Base-by-base conservation (phyloP, 2,113 vertebrate genomes). In the Verasper variegatus region DNA sequence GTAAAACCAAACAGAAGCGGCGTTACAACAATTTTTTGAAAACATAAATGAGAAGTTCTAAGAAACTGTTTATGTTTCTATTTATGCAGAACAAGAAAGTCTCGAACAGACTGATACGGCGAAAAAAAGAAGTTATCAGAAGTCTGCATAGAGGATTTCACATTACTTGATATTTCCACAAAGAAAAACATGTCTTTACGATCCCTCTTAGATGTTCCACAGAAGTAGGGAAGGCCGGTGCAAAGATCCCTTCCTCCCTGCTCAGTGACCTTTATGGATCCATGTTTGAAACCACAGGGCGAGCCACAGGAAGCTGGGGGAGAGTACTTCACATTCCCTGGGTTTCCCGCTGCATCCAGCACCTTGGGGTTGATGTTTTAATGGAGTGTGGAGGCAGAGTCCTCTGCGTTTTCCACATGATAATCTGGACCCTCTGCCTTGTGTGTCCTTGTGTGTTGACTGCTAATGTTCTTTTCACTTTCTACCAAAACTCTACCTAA, bases 281-380 rank as follows among this genome's bases (percentile, higher is more conserved):
- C 26, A 70, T 35, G 55, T 70, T 79, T 70, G 80, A 77, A 68
- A 62, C 78, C 74, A 60, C 76, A 76, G 55, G 63, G 78, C 59
- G 84, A 82, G 67, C 59, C 40, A 27, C 24, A 58, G 68, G 68
- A 23, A 13, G 62, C 69, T 7, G 47, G 11, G 12, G 40, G 40
- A 42, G 40, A 11, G 40, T 42, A 23, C 31, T 58, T 70, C 73
- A 81, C 35, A 26, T 84, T 85, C 68, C 55, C 55, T 68, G 70
- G 61, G 56, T 86, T 82, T 56, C 72, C 77, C 11, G 31, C 61
- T 64, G 60, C 51, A 78, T 78, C 54, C 35, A 42, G 24, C 85
- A 86, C 76, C 80, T 81, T 54, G 24, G 63, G 82, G 82, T 66
- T 54, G 74, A 86, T 82, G 76, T 82, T 86, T 85, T 90, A 87